These are phyloP conservation scores for Drosophila punjabiensis DNA, from an alignment of 1,140 invertebrate genomes.

Conservation along the genomic window DNA sequence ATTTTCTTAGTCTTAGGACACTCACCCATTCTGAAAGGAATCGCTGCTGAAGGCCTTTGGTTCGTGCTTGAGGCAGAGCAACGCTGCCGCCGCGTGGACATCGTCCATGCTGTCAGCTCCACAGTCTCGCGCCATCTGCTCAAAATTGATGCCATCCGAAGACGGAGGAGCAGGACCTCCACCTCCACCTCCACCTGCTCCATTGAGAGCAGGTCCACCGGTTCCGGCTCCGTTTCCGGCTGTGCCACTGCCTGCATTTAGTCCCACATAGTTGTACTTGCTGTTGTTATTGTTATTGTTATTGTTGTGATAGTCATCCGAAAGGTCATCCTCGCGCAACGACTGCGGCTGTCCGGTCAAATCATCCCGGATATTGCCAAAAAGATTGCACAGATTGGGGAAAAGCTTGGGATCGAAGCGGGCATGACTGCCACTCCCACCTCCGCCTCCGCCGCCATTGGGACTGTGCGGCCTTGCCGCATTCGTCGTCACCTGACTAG, in stretches of 20 bases:
- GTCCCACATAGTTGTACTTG: constrained; percentile 50
- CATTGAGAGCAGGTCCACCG: constrained; percentile 1
- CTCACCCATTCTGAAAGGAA: constrained; percentile 83
- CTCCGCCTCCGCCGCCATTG: neutral
- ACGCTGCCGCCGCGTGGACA: constrained; percentile 93
- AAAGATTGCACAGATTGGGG: constrained; percentile 79
- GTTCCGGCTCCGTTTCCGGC: neutral
- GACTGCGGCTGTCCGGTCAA: constrained; percentile 6
- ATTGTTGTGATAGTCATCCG: constrained; percentile 65
- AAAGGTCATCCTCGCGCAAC: constrained; percentile 54
- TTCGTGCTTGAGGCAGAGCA: constrained; percentile 92
- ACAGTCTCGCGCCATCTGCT: constrained; percentile 76
- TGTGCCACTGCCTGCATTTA: constrained; percentile 17
- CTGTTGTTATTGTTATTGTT: constrained; percentile 46
- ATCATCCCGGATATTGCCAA: constrained; percentile 70
- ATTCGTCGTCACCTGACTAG: constrained; percentile 20
- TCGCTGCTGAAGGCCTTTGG: constrained; percentile 85
- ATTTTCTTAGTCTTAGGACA: neutral
- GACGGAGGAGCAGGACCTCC: neutral
- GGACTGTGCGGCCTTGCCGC: constrained; percentile 41
- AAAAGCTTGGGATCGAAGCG: constrained; percentile 82
- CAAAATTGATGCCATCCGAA: constrained; percentile 65
- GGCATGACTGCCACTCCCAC: constrained; percentile 40
- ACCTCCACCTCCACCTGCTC: neutral
- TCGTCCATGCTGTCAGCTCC: constrained; percentile 88